Evolutionary conservation across 2,888 invertebrate species (phyloP).

Genomic region (Thereva unica): DNA sequence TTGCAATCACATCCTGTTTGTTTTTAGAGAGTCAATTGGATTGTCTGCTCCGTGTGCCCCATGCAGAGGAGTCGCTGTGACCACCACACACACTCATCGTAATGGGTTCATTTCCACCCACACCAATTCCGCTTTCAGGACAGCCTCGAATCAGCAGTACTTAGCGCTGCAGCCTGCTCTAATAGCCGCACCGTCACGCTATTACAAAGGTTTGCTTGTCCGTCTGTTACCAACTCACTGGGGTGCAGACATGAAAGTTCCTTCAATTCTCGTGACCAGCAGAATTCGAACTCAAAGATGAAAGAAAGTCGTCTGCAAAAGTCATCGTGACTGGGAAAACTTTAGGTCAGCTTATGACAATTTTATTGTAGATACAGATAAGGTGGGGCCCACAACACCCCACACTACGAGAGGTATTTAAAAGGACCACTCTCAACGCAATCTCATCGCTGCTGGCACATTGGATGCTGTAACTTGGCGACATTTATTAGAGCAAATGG

Average conservation of each 20-base stretch:
- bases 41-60: slow-evolving; percentile 1
- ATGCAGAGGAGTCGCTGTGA: slow-evolving; percentile 1
- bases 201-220: background rate
- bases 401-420: background rate
- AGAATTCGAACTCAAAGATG: background rate
- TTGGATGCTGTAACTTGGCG: background rate
- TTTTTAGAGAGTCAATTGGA: slow-evolving; percentile 23
- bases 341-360: background rate
- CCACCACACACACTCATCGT: too few species aligned
- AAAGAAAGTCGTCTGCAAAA: background rate
- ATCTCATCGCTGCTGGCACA: too few species aligned
- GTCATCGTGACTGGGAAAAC: slow-evolving; percentile 14
- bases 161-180: background rate
- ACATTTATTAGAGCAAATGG: background rate
- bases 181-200: background rate
- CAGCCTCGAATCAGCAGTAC: background rate
- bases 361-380: slow-evolving; percentile 2
- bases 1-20: slow-evolving; percentile 26
- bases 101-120: background rate
- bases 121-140: background rate
- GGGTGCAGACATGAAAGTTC: slow-evolving; percentile 13
- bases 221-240: slow-evolving; percentile 5
- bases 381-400: background rate
- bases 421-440: too few species aligned
- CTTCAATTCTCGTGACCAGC: slow-evolving; percentile 19